Percentiles rank a stretch among this genome's conserved stretches.
Evolutionary conservation across 2,888 invertebrate genomes (phyloP).

Genomic region (Margaritifera margaritifera): DNA sequence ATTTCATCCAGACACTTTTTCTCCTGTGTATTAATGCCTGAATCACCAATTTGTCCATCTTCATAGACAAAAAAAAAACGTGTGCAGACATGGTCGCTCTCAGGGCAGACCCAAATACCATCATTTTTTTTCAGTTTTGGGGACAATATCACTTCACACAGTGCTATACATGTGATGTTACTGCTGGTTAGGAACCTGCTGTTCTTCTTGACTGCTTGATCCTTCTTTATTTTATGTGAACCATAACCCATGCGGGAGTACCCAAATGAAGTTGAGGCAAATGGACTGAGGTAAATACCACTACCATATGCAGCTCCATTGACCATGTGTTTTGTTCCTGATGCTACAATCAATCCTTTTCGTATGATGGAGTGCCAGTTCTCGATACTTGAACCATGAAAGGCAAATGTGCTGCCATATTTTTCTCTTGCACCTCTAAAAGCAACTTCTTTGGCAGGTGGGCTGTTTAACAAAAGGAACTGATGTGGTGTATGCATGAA

Average conservation of each 20-base stretch:
- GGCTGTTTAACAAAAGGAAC: slow-evolving; percentile 64
- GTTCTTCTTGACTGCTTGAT: not conserved
- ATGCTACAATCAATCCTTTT: slow-evolving; percentile 64
- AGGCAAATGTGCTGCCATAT: slow-evolving; percentile 67
- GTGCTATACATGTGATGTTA: slow-evolving; percentile 62
- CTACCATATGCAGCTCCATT: slow-evolving; percentile 67
- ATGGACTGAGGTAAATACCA: slow-evolving; percentile 68
- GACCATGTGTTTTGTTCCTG: slow-evolving; percentile 64
- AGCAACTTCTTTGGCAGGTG: slow-evolving; percentile 65
- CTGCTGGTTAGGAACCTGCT: slow-evolving; percentile 49
- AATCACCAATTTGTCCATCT: slow-evolving; percentile 48
- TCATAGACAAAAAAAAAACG: slow-evolving; percentile 70
- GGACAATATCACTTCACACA: slow-evolving; percentile 65
- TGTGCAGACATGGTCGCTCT: slow-evolving; percentile 65
- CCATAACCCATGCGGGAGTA: slow-evolving; percentile 63
- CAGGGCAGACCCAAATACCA: slow-evolving; percentile 62
- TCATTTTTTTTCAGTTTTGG: slow-evolving; percentile 52
- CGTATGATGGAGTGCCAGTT: slow-evolving; percentile 71
- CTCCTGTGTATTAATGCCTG: slow-evolving; percentile 44
- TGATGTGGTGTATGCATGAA: slow-evolving; percentile 69
- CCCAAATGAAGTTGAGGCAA: slow-evolving; percentile 55
- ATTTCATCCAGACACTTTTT: slow-evolving; percentile 34
- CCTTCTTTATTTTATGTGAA: slow-evolving; percentile 27
- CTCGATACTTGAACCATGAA: slow-evolving; percentile 69
- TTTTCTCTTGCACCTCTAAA: slow-evolving; percentile 55